Evolutionary conservation across 2,888 invertebrate genomes (phyloP), one percentile per base, ranked within the genome.

Genomic region (Apamea sordens): DNA sequence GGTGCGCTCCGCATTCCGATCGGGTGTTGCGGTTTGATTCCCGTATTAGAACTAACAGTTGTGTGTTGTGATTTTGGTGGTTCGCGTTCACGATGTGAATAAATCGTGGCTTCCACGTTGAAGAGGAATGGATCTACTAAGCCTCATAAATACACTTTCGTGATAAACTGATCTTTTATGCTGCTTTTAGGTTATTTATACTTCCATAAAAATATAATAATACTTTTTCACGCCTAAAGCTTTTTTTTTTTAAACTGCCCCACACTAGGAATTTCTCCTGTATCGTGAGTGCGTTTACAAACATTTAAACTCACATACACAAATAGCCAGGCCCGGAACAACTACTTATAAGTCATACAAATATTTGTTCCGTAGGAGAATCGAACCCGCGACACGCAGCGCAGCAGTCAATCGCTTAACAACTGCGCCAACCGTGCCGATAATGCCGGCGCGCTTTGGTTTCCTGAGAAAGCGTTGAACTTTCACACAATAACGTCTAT

Each of bases 11-110:
- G 21, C 68, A 80, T 80, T 80, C 56, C 80, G 21, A 56, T 68
- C 8, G 15, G 36, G n/a, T 36, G 44, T 8, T 70, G 77, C 24
- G 80, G 56, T 80, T 80, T 70, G 71, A 56, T 80, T 28, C 36
- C 15, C 32, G 41, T 70, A 8, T 70, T 47, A 18, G 36, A 70
- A 70, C 18, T 28, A 36, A 36, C 36, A 36, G 36, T 59, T 59
- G 47, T 68, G 68, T 15, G 41, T 53, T n/a, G 24, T n/a, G n/a
- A 36, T 18, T 59, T 10, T 21, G 32, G 21, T 47, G 32, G 56
- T 47, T 59, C 21, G 3, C 50, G 5, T 50, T 74, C 10, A 28
- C 71, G 65, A 15, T 13, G 28, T n/a, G 41, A 8, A 28, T 41
- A 24, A 41, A 13, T 21, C 2, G 77, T 56, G 56, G 41, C 10